These are phyloP conservation scores for Choloepus hoffmanni DNA, from an alignment of 2,113 vertebrate genomes.

Conservation along the genomic window DNA sequence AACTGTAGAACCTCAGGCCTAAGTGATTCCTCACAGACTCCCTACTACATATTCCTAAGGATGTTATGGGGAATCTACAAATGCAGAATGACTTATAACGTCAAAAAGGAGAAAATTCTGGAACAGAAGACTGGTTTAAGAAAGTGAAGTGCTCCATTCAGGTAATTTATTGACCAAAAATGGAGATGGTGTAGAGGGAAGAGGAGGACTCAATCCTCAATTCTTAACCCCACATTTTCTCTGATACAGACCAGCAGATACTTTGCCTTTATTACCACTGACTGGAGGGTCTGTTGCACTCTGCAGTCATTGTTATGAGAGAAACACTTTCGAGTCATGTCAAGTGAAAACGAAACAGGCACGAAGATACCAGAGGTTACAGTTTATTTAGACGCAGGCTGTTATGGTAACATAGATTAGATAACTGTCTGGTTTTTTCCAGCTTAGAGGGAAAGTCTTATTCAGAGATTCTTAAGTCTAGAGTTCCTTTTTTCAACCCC, in stretches of 20 bases:
- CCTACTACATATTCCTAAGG: neutral
- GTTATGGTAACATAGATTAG: neutral
- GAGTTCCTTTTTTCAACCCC: neutral
- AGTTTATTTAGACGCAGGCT: neutral
- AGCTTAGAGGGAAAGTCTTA: neutral
- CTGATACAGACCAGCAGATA: neutral
- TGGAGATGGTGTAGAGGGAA: neutral
- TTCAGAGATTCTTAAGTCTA: neutral
- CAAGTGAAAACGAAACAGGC: constrained; percentile 21
- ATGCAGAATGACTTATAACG: neutral
- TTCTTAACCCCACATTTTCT: neutral
- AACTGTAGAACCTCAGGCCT: neutral
- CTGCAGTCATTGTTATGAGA: neutral
- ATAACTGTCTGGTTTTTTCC: neutral
- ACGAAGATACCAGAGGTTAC: neutral
- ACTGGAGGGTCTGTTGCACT: neutral
- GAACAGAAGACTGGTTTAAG: neutral
- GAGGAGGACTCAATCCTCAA: neutral
- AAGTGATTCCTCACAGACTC: neutral
- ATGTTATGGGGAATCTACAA: neutral
- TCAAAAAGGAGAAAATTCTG: neutral
- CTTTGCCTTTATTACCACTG: neutral
- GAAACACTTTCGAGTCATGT: neutral
- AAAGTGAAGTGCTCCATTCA: neutral
- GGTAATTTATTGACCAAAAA: neutral